phyloP scores from a whole-genome alignment of 2,113 vertebrate species.

The Oreocharis arfaki region DNA sequence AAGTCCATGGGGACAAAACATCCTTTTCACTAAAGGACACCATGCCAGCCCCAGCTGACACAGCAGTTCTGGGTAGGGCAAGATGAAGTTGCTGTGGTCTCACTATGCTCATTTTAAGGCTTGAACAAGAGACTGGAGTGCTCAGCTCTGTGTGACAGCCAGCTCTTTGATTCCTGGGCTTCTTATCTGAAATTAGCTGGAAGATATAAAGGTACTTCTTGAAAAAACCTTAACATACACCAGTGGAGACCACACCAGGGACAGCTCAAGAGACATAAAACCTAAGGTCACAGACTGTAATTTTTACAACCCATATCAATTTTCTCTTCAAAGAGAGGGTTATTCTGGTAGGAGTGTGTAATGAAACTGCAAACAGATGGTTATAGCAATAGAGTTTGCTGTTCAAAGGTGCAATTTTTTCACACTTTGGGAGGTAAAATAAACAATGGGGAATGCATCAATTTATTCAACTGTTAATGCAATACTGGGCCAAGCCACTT shows the following conservation, averaged over 20 bases:
- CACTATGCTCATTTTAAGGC: background rate
- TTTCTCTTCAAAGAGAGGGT: slow-evolving; percentile 60
- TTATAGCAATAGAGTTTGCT: slow-evolving; percentile 35
- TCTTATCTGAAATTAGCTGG: background rate
- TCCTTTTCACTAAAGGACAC: background rate
- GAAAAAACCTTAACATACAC: background rate
- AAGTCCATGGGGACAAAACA: background rate
- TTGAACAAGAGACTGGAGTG: background rate
- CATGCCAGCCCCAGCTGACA: background rate
- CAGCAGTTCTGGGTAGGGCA: background rate
- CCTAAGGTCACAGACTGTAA: slow-evolving; percentile 30
- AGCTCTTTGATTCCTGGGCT: background rate
- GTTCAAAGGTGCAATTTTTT: slow-evolving; percentile 59
- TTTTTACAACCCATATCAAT: slow-evolving; percentile 59
- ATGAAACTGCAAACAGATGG: slow-evolving; percentile 66
- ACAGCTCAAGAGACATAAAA: slow-evolving; percentile 17
- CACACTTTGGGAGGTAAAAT: slow-evolving; percentile 68
- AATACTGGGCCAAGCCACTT: slow-evolving; percentile 54
- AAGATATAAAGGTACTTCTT: background rate
- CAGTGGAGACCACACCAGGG: slow-evolving; percentile 1
- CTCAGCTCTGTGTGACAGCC: background rate
- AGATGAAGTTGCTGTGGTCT: background rate
- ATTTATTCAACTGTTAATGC: slow-evolving; percentile 63
- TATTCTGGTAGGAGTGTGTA: slow-evolving; percentile 53
- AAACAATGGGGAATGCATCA: slow-evolving; percentile 58